phyloP scores from a whole-genome alignment of 2,797 vertebrate species.

The Zalophus californianus region DNA sequence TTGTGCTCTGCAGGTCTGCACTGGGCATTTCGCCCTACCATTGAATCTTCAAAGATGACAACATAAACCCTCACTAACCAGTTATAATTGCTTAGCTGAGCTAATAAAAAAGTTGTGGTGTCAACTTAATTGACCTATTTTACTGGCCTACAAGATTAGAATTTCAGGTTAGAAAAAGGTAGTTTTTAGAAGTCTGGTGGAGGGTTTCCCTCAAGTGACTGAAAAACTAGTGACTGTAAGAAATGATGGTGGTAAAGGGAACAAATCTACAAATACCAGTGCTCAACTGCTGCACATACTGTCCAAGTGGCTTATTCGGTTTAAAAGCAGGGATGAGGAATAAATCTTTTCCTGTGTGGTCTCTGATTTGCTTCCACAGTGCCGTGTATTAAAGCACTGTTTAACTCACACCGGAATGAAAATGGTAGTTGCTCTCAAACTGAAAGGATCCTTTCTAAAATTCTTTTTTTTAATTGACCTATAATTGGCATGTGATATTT shows the following conservation, averaged over 20 bases:
- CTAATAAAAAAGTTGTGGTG: slow-evolving; percentile 70
- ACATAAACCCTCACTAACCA: slow-evolving; percentile 70
- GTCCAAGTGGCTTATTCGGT: slow-evolving; percentile 51
- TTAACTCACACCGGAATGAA: slow-evolving; percentile 48
- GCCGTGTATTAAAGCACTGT: slow-evolving; percentile 22
- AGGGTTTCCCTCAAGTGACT: slow-evolving; percentile 46
- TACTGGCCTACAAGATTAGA: slow-evolving; percentile 70
- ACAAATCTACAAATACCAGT: background rate
- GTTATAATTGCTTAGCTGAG: slow-evolving; percentile 74
- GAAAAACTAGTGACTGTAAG: slow-evolving; percentile 44
- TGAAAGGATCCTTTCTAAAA: background rate
- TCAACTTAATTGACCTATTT: slow-evolving; percentile 78
- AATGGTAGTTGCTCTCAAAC: background rate
- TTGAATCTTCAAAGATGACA: slow-evolving; percentile 68
- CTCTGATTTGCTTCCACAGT: slow-evolving; percentile 53
- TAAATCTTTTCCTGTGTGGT: slow-evolving; percentile 40
- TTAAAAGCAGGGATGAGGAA: slow-evolving; percentile 67
- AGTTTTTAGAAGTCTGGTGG: slow-evolving; percentile 50
- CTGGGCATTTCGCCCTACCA: slow-evolving; percentile 61
- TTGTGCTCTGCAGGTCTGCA: slow-evolving; percentile 40
- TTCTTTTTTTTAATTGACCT: slow-evolving; percentile 28
- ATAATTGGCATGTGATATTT: background rate
- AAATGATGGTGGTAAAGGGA: background rate
- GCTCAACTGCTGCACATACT: background rate
- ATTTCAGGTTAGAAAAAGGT: slow-evolving; percentile 74